Evolutionary conservation across 2,113 vertebrate genomes (phyloP).

Genomic region (Scatophagus argus): DNA sequence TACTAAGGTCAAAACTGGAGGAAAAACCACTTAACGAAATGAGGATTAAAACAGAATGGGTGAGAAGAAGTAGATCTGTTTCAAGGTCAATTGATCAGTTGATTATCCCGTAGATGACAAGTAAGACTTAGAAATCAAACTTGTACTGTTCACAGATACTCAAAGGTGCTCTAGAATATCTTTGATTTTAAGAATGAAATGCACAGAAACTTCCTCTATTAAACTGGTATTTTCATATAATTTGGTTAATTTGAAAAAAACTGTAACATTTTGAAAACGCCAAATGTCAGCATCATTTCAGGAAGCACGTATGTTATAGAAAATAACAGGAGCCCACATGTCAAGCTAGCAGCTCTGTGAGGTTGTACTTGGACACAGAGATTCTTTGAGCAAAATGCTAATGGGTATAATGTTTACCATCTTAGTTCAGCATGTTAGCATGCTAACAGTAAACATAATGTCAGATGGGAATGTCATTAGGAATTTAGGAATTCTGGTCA

Average conservation of each 20-base stretch:
- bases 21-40: conserved; percentile 6
- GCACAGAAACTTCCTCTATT: background rate
- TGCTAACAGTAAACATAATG: too few species aligned
- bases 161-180: background rate
- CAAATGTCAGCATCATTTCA: too few species aligned
- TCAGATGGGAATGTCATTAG: too few species aligned
- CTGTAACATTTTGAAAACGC: too few species aligned
- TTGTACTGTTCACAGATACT: background rate
- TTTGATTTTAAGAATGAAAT: background rate
- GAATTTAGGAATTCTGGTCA: too few species aligned
- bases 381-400: too few species aligned
- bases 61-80: conserved; percentile 4
- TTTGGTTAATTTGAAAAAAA: too few species aligned
- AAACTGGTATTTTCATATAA: background rate
- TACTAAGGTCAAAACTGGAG: conserved; percentile 56
- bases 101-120: background rate
- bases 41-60: background rate
- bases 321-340: background rate
- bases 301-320: background rate
- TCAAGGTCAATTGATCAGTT: background rate
- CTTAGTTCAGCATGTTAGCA: background rate
- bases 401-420: too few species aligned
- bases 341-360: background rate
- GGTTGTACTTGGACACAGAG: background rate
- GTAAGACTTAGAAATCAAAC: background rate